Conservation (phyloP, 37 sponge, comb jelly and placozoan species). For the Cliona cf. orientalis region DNA sequence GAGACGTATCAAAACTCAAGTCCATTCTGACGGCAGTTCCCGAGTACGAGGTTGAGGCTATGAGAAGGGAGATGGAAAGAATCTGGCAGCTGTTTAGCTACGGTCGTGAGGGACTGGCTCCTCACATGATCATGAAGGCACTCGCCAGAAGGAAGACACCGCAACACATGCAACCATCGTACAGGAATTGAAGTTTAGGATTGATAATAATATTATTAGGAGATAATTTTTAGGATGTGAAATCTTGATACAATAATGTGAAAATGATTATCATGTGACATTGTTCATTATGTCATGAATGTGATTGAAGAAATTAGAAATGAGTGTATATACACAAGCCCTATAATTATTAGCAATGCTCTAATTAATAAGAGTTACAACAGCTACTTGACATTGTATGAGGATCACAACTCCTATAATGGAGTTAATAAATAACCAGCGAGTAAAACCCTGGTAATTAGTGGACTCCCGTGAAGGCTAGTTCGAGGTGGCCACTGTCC, state of each 20-base stretch:
- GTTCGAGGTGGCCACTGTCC: slow-evolving; percentile 7
- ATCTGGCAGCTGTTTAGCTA: slow-evolving; percentile 45
- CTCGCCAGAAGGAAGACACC: slow-evolving; percentile 37
- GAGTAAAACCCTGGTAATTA: background rate
- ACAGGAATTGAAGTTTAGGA: no score
- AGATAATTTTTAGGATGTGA: no score
- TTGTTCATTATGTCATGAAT: no score
- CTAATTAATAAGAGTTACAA: no score
- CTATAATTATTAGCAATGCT: no score
- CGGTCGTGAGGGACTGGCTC: slow-evolving; percentile 24
- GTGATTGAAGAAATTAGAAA: no score
- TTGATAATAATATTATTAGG: no score
- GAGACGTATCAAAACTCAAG: slow-evolving; percentile 23
- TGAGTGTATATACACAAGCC: no score
- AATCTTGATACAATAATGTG: no score
- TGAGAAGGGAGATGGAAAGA: slow-evolving; percentile 51
- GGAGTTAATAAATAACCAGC: background rate
- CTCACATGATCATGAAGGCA: slow-evolving; percentile 18
- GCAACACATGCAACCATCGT: slow-evolving; percentile 1
- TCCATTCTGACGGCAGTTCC: slow-evolving; percentile 14
- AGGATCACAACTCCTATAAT: no score
- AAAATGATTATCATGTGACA: no score
- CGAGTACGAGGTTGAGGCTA: background rate
- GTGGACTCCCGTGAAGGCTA: slow-evolving; percentile 24
- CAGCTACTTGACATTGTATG: no score